Base-by-base conservation (phyloP, 1,140 invertebrate genomes). In the Anoplolepis gracilipes region DNA sequence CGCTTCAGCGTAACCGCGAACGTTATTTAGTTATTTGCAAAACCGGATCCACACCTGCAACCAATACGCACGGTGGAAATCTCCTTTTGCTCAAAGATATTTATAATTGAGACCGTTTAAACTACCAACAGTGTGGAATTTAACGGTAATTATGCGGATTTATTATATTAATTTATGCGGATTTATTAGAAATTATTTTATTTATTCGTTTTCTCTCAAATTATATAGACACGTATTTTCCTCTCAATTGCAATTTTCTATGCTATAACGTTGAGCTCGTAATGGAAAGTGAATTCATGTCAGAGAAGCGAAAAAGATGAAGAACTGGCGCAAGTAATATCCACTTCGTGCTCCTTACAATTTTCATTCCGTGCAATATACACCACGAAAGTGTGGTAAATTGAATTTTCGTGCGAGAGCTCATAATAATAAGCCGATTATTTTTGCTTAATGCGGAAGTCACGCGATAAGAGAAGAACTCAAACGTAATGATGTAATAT, bases 11-110 rank as follows among this genome's bases (percentile, higher is more conserved):
- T 22, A 67, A 53, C 76, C 76, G 30, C 76, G 67, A 79, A 79
- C 76, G 62, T 79, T 79, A 79, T 79, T 42, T 36, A 69, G 62
- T 79, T 79, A 79, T 42, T 79, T 36, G 46, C 62, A 79, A 69
- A 79, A 53, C 33, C 22, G 30, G 55, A 64, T 77, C 75, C 39
- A 25, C 16, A 46, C 10, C 8, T 69, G 30, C 76, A 53, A 28
- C 28, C 65, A 22, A 67, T 33, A 42, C 57, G 30, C n/a, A 3
- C 42, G n/a, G 4, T 79, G 30, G 28, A 53, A 69, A 67, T 53
- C 33, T 67, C 30, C 30, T 78, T 36, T 78, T n/a, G 33, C 36
- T 13, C 13, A 11, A 53, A 53, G 42, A 36, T 64, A 13, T 49
- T 67, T 67, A 16, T 36, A 30, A 53, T 10, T 8, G 30, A 25